Evolutionary conservation across 1,140 invertebrate genomes (phyloP).

Genomic region (Papilio machaon): DNA sequence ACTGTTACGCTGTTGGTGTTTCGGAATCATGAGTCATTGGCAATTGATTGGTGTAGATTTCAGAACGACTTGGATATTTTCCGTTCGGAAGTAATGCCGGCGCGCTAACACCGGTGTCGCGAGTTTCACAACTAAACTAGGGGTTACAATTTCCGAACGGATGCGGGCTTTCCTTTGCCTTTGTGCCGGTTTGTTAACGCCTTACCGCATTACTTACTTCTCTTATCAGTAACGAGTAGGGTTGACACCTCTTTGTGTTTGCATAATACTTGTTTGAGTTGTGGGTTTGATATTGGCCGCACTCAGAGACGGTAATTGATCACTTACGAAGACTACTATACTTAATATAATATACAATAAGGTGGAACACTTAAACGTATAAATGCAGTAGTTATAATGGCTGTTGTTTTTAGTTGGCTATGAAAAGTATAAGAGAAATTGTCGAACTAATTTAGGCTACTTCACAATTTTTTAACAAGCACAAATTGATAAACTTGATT

Average conservation of each 20-base stretch:
- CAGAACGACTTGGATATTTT: constrained; percentile 33
- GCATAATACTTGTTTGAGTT: no score
- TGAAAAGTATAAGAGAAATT: no score
- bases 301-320: no score
- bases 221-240: constrained; percentile 50
- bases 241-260: neutral
- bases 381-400: no score
- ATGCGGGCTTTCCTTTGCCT: constrained; percentile 63
- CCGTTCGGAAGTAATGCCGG: constrained; percentile 37
- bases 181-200: constrained; percentile 37
- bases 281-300: no score
- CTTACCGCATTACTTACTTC: constrained; percentile 49
- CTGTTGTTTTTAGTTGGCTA: no score
- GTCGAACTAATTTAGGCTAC: no score
- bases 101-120: constrained; percentile 43
- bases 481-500: neutral
- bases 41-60: constrained; percentile 24
- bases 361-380: no score
- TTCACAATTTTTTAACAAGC: no score
- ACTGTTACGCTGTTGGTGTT: neutral
- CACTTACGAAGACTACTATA: no score
- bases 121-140: constrained; percentile 38
- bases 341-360: no score
- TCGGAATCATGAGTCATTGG: neutral
- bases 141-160: constrained; percentile 60